Conservation (phyloP, 92 coral and sea anemone genomes). For the Desmophyllum pertusum region DNA sequence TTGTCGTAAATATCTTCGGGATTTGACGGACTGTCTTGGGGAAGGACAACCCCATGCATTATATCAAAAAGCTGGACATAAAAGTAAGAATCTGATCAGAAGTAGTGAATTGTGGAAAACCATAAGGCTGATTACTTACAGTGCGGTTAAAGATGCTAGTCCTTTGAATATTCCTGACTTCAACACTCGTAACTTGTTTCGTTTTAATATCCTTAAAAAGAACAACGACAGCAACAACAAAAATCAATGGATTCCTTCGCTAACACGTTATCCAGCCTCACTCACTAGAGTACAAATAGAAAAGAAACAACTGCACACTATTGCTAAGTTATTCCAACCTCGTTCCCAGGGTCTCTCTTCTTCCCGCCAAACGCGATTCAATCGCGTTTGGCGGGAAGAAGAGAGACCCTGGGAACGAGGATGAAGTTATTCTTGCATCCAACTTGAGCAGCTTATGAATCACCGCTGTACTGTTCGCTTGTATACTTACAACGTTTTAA, state of each 20-base stretch:
- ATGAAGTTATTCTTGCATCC: not conserved
- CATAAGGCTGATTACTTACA: constrained; percentile 65
- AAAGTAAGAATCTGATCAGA: too few relatives aligned
- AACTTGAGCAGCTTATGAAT: not conserved
- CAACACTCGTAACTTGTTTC: constrained; percentile 55
- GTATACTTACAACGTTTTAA: constrained; percentile 73
- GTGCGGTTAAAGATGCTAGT: constrained; percentile 31
- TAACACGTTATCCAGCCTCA: too few relatives aligned
- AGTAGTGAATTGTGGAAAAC: too few relatives aligned
- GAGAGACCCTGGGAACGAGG: not conserved
- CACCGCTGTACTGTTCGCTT: not conserved
- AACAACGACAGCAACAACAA: not conserved
- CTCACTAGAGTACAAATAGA: too few relatives aligned
- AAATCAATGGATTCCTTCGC: not conserved
- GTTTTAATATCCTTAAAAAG: constrained; percentile 44
- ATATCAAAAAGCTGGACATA: too few relatives aligned
- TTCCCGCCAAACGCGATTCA: too few relatives aligned
- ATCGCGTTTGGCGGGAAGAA: too few relatives aligned
- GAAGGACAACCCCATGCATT: too few relatives aligned
- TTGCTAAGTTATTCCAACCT: too few relatives aligned
- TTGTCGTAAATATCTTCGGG: not conserved
- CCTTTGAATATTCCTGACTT: constrained; percentile 69
- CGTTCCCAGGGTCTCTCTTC: too few relatives aligned
- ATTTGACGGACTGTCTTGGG: too few relatives aligned
- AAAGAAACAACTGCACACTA: too few relatives aligned